Percentiles rank a stretch among this genome's conserved stretches.
These are phyloP conservation scores for Zoanthus sansibaricus DNA, from an alignment of 92 coral and sea anemone species.

Conservation along the genomic window DNA sequence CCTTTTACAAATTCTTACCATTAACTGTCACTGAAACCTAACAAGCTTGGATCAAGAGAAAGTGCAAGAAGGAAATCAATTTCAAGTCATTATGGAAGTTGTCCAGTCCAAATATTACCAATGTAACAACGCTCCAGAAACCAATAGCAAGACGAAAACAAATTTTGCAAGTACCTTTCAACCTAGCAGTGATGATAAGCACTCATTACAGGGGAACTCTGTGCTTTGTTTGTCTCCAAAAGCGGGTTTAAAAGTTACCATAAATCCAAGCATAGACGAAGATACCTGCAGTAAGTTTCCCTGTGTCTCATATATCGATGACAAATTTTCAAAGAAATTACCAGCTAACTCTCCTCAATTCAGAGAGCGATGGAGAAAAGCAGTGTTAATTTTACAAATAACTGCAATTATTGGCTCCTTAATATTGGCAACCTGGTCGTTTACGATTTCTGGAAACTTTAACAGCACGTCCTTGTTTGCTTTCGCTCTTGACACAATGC, in stretches of 20 bases:
- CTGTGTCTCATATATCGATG: constrained; percentile 37
- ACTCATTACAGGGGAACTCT: not conserved
- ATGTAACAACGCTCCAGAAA: not conserved
- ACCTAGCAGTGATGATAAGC: not conserved
- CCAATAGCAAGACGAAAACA: not conserved
- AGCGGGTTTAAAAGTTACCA: constrained; percentile 23
- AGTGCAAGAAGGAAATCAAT: too few relatives aligned
- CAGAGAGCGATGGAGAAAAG: constrained; percentile 27
- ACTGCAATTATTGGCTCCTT: not conserved
- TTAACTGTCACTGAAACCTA: too few relatives aligned
- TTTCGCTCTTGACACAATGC: constrained; percentile 16
- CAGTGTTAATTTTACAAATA: constrained; percentile 16
- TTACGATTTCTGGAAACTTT: not conserved
- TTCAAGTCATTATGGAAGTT: not conserved
- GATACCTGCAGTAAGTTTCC: constrained; percentile 8
- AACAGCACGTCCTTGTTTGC: constrained; percentile 29
- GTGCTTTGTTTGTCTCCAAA: not conserved
- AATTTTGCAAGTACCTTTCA: not conserved
- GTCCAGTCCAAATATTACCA: not conserved
- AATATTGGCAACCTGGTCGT: constrained; percentile 8
- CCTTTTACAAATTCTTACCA: too few relatives aligned
- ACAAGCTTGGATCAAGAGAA: too few relatives aligned
- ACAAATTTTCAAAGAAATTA: constrained; percentile 1
- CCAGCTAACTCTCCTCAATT: not conserved
- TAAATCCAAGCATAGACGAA: constrained; percentile 36